Conservation (phyloP, 2,888 invertebrate genomes). For the Muschampia plurimacula region DNA sequence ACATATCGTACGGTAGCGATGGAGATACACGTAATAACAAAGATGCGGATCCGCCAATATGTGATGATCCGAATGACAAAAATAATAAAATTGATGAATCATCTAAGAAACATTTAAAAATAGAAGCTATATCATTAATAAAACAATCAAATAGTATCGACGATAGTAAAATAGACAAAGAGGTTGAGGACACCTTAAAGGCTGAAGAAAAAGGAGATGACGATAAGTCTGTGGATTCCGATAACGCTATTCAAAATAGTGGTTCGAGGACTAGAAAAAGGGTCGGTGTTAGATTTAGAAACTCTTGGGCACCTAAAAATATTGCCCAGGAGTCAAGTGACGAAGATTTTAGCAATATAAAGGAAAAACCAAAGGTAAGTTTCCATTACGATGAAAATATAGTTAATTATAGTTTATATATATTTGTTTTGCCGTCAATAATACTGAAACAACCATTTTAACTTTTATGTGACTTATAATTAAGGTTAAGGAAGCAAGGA, state of each 20-base stretch:
- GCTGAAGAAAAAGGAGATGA: constrained; percentile 73
- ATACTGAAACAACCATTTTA: constrained; percentile 28
- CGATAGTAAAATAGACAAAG: constrained; percentile 41
- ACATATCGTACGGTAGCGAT: constrained; percentile 90
- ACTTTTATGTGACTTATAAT: constrained; percentile 55
- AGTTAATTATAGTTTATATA: neutral
- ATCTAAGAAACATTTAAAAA: constrained; percentile 26
- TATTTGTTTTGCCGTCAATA: constrained; percentile 19
- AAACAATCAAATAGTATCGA: constrained; percentile 34
- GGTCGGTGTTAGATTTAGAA: constrained; percentile 73
- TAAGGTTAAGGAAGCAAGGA: constrained; percentile 68
- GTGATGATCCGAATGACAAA: constrained; percentile 33
- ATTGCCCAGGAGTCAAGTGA: constrained; percentile 67
- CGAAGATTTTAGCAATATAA: constrained; percentile 65
- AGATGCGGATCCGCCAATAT: constrained; percentile 45
- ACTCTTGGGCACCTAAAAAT: constrained; percentile 68
- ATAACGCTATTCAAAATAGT: constrained; percentile 64
- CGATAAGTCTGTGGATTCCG: constrained; percentile 68
- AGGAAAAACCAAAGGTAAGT: constrained; percentile 72
- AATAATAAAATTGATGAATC: constrained; percentile 27
- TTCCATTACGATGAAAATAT: neutral
- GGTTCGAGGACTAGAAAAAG: constrained; percentile 67
- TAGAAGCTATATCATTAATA: constrained; percentile 15
- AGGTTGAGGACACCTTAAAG: constrained; percentile 33
- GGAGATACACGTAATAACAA: constrained; percentile 60